These are phyloP conservation scores for Typhlomys cinereus DNA, from an alignment of 2,113 vertebrate species.

Conservation along the genomic window DNA sequence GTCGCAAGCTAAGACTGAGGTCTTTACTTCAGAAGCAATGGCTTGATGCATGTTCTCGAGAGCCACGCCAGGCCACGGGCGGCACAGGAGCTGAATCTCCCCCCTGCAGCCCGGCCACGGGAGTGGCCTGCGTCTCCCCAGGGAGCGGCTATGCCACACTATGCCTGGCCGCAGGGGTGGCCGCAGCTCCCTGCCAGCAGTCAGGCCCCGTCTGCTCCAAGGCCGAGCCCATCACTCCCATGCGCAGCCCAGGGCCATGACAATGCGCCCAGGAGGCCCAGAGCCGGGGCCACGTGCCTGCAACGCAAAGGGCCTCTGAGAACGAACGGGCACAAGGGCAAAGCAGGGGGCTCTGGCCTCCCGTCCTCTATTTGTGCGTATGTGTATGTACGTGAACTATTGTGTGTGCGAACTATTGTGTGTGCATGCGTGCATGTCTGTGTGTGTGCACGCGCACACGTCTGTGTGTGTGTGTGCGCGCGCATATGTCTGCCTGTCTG, in stretches of 20 bases:
- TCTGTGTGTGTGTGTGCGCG: too few relatives aligned
- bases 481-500: too few relatives aligned
- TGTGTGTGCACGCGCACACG: neutral
- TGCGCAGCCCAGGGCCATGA: neutral
- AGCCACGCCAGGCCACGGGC: neutral
- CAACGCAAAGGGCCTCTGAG: neutral
- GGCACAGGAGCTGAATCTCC: constrained; percentile 50
- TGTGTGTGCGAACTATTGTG: neutral
- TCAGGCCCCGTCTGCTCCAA: too few relatives aligned
- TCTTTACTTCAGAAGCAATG: constrained; percentile 60
- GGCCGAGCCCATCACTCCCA: too few relatives aligned
- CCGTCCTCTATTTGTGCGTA: neutral
- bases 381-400: neutral
- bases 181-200: too few relatives aligned
- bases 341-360: neutral
- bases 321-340: neutral
- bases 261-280: neutral
- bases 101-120: constrained; percentile 29
- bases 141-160: too few relatives aligned
- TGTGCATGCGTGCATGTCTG: neutral
- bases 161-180: too few relatives aligned
- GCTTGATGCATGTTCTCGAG: constrained; percentile 57
- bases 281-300: rapidly evolving
- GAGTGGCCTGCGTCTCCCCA: too few relatives aligned
- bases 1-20: constrained; percentile 44